Evolutionary conservation across 2,113 vertebrate species (phyloP).

Genomic region (Loxodonta africana): DNA sequence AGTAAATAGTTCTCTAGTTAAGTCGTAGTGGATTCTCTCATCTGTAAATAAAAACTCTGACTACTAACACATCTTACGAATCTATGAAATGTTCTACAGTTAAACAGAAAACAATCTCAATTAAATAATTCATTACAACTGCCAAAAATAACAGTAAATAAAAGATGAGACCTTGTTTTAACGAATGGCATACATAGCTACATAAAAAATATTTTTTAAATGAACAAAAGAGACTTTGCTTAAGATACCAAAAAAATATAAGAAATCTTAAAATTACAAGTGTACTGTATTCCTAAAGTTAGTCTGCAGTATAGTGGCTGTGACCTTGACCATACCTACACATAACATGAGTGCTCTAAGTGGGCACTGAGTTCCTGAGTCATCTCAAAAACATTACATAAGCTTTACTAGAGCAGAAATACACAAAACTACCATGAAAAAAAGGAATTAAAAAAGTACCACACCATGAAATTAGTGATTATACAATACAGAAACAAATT

Average conservation of each 20-base stretch:
- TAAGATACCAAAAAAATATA: constrained; percentile 30
- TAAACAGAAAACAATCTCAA: constrained; percentile 25
- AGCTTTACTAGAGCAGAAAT: constrained; percentile 45
- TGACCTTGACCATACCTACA: background rate
- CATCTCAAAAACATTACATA: constrained; percentile 15
- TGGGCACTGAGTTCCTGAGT: background rate
- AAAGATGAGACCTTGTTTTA: constrained; percentile 39
- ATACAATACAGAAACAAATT: constrained; percentile 63
- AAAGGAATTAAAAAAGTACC: background rate
- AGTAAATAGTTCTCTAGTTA: background rate
- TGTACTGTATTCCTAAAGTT: constrained; percentile 9
- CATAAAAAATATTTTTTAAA: constrained; percentile 46
- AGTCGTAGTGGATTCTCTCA: background rate
- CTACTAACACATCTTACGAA: background rate
- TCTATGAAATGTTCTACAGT: background rate
- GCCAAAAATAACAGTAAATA: background rate
- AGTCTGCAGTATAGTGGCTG: background rate
- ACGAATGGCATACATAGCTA: background rate
- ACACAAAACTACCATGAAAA: background rate
- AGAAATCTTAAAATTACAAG: constrained; percentile 23
- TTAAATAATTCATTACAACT: background rate
- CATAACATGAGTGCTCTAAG: background rate
- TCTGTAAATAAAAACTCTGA: background rate
- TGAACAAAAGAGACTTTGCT: constrained; percentile 23
- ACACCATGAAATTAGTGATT: constrained; percentile 45